Evolutionary conservation across 1,140 invertebrate species (phyloP), one percentile per base, ranked within the genome.

Genomic region (Drosophila aff.): DNA sequence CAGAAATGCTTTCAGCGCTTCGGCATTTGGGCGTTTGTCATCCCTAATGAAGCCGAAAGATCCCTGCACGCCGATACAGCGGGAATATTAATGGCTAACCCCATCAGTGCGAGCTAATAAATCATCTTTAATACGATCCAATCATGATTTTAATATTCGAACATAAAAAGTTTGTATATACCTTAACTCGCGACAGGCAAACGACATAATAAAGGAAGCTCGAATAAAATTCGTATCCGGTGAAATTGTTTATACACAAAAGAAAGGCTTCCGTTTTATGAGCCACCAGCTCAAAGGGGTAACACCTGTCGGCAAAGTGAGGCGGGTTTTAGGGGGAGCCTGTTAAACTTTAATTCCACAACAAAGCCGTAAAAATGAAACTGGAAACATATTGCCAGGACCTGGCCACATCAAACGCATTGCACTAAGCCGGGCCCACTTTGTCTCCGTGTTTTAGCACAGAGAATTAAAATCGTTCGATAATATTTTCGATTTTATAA

Each of bases 271-370:
- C n/a, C 38, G 23, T 68, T 78, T 78, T 78, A 64, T 66, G 59
- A 64, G 52, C 41, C 68, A 28, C 61, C 55, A 47, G 69, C 44
- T 72, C n/a, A 73, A 59, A 61, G 71, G 53, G 38, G 67, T 52
- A 61, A 73, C 52, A 73, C 71, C 69, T 73, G 53, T 21, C 23
- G 10, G 53, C 21, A 5, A 57, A 40, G 40, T 55, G 33, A 6
- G 21, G 53, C 18, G 33, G 33, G 50, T 1, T 3, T 3, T 3
- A 2, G 15, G 7, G 11, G 18, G 10, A 13, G 58, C n/a, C 63
- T 69, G 66, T 81, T 64, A 79, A 75, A 81, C 59, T 72, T 86
- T 72, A 75, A 77, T 77, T 66, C 61, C 60, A 52, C 75, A 78
- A 78, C 75, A 79, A 79, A 67, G 64, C 64, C 73, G 67, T 83